Evolutionary conservation across 2,113 vertebrate species (phyloP), one percentile per base, ranked within the genome.

Genomic region (Syngnathoides biaculeatus): DNA sequence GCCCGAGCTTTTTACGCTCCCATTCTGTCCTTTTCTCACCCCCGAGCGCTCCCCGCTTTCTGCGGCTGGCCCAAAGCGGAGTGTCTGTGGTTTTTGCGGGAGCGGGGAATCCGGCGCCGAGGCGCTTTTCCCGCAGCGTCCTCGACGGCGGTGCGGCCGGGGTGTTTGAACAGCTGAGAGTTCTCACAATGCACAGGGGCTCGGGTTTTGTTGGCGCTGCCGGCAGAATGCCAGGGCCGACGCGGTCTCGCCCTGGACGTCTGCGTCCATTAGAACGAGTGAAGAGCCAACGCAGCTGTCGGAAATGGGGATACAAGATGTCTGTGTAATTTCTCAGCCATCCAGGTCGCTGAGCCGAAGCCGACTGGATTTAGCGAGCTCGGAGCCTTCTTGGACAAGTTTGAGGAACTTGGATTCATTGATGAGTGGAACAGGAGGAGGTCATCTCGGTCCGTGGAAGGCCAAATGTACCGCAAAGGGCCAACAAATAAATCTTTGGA

Each of bases 111-210:
- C 90, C 90, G 86, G 81, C 69, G 84, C 84, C 71, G 86, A 90
- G 88, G 89, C 87, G 86, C 88, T 90, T 90, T 90, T 88, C 85
- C 82, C 82, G 71, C 87, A 89, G 83, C 81, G 81, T 90, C 87
- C 87, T 89, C 88, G 82, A 81, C 78, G 56, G 86, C 85, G 80
- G 87, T 85, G 82, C 85, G 88, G 87, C 87, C 69, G 71, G 81
- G 83, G 86, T 92, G 91, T 92, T 92, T 92, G 87, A 92, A 92
- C 91, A 92, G 91, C 91, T 92, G 91, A 92, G 88, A 92, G 90
- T 88, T 89, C 91, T 92, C 91, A 91, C 84, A 83, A 84, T 84
- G 88, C 90, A 86, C 85, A 87, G 89, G 87, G 83, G 59, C 77
- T 84, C 81, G 38, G 79, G 85, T 78, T 84, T 90, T 91, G 90